Evolutionary conservation across 1,140 invertebrate genomes (phyloP), one percentile per base, ranked within the genome.

Genomic region (Chelonus insularis): DNA sequence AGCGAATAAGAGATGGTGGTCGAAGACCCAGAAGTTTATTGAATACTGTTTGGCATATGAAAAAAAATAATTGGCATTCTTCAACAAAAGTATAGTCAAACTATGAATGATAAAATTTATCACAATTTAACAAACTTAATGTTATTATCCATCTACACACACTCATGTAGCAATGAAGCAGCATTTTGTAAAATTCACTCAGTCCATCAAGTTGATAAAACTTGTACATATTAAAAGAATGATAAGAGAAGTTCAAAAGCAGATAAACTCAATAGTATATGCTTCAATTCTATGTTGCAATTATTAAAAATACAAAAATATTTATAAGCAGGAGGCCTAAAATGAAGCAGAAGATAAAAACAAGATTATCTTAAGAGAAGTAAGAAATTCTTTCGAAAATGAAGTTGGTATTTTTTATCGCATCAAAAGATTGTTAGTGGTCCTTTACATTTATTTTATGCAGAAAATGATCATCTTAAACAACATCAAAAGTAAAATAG

Each of bases 1-100:
- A 77, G 69, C 63, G 64, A 37, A 65, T 67, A 67, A 67, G 71
- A 70, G 45, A 50, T 8, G 23, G 29, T 16, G n/a, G 7, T n/a
- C 45, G 20, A 21, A 45, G 56, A 37, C 32, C 45, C 57, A 48
- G 43, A 58, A 48, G 48, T 58, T 34, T 36, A 58, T 58, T 29
- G 56, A 32, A 18, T 12, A 14, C 11, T 21, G 37, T 57, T 45
- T 29, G 39, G 23, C 29, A 20, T 45, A 18, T 16, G 20, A 32
- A 23, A 32, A 18, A 41, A 39, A 39, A 36, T 3, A 39, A 39
- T 18, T 4, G 4, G 12, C 4, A 39, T 39, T 39, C 5, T 39
- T 39, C n/a, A 1, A 29, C 9, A 25, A 25, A 25, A 1, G 25
- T 25, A 50, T 1, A 23, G 23, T 29, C 25, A n/a, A 29, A 29